Percentiles rank a stretch among this genome's conserved stretches.
These are phyloP conservation scores for Sebastes schlegelii DNA, from an alignment of 2,113 vertebrate species.

Conservation along the genomic window DNA sequence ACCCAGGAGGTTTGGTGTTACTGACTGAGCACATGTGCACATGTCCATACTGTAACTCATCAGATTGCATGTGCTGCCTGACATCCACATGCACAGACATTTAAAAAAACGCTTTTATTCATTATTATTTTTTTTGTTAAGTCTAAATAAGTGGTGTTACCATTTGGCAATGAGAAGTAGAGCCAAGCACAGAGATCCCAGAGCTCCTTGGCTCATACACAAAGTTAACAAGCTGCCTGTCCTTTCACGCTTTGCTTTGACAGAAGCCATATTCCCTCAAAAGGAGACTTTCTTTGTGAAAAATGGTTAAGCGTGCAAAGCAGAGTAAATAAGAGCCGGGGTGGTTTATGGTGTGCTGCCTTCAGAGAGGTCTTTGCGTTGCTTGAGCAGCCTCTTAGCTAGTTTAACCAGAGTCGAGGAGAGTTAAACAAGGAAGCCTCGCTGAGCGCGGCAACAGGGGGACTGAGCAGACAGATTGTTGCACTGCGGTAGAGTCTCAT, in stretches of 20 bases:
- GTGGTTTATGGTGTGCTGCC: conserved; percentile 21
- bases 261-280: conserved; percentile 13
- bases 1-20: conserved; percentile 52
- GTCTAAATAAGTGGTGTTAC: neutral
- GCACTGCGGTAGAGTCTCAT: conserved; percentile 33
- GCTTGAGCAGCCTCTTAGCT: conserved; percentile 36
- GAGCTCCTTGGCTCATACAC: conserved; percentile 13
- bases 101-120: neutral
- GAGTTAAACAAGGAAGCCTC: conserved; percentile 41
- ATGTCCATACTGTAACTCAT: conserved; percentile 12
- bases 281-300: conserved; percentile 18
- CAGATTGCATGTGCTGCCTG: neutral
- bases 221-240: conserved; percentile 44
- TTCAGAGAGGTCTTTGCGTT: conserved; percentile 19
- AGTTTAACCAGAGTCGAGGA: conserved; percentile 41
- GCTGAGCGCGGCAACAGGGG: conserved; percentile 3
- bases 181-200: neutral
- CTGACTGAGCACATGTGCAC: conserved; percentile 6
- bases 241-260: conserved; percentile 6
- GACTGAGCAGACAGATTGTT: conserved; percentile 39
- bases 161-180: conserved; percentile 17
- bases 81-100: neutral
- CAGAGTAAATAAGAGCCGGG: conserved; percentile 19
- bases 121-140: no score
- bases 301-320: conserved; percentile 6